A percentile compares a stretch with the other conserved stretches of the same genome.
phyloP scores from a whole-genome alignment of 1,140 invertebrate genomes.

The Lucilia sericata region DNA sequence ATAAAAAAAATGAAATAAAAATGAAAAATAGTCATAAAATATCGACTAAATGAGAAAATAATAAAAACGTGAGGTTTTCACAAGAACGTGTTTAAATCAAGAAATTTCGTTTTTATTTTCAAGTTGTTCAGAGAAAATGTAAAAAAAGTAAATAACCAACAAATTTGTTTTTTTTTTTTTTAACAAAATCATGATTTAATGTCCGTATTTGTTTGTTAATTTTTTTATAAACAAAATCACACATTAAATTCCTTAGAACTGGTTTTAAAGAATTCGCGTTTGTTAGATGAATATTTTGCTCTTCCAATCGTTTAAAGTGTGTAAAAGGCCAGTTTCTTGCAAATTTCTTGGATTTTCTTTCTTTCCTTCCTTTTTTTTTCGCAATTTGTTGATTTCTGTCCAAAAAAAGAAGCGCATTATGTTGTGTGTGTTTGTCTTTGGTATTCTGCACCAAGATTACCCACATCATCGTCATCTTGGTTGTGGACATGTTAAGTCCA shows the following conservation, averaged over 20 bases:
- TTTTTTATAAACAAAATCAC: not conserved
- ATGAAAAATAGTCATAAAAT: not conserved
- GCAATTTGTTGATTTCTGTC: not conserved
- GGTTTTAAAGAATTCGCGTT: not conserved
- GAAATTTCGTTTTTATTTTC: conserved; percentile 9
- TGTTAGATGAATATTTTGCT: not conserved
- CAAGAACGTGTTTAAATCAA: conserved; percentile 18
- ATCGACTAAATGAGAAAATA: not conserved
- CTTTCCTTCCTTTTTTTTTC: not conserved
- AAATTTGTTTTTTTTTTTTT: too few species aligned
- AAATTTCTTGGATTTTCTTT: not conserved
- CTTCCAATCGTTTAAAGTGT: not conserved
- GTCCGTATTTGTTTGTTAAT: too few species aligned
- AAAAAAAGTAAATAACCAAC: not conserved
- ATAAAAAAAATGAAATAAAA: conserved; percentile 11
- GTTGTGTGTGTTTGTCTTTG: not conserved
- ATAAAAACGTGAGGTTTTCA: conserved; percentile 22
- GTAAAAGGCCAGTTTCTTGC: conserved; percentile 3
- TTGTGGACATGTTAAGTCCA: not conserved
- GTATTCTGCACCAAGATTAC: not conserved
- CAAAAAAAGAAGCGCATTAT: not conserved
- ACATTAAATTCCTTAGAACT: not conserved
- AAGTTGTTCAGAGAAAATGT: not conserved
- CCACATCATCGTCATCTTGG: not conserved
- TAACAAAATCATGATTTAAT: too few species aligned